Percentiles rank a stretch among this genome's conserved stretches.
These are phyloP conservation scores for Cherax destructor DNA, from an alignment of 1,140 invertebrate genomes.

Conservation along the genomic window DNA sequence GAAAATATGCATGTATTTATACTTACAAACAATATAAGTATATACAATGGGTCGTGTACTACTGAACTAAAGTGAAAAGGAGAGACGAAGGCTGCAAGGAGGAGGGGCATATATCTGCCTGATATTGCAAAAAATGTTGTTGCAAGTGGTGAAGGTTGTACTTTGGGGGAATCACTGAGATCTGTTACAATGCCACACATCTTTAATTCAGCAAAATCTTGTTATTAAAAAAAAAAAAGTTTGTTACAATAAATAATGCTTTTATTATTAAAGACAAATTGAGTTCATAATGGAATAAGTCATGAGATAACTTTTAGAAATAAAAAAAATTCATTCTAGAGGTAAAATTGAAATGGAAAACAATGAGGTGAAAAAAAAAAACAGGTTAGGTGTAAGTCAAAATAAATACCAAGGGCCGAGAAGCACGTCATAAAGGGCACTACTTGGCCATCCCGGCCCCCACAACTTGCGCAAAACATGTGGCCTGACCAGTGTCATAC, in stretches of 20 bases:
- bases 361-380: not conserved
- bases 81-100: not conserved
- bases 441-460: not conserved
- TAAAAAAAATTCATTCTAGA: not conserved
- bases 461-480: not conserved
- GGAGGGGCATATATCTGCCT: conserved; percentile 18
- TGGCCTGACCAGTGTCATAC: not conserved
- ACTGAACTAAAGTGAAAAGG: conserved; percentile 34
- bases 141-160: conserved; percentile 56
- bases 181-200: conserved; percentile 64
- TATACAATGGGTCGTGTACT: conserved; percentile 59
- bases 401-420: not conserved
- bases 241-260: conserved; percentile 30
- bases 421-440: not conserved
- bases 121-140: conserved; percentile 20
- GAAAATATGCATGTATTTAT: conserved; percentile 69
- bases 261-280: not conserved
- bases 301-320: not conserved
- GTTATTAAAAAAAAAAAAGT: conserved; percentile 5
- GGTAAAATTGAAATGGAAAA: not conserved
- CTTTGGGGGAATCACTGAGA: conserved; percentile 65
- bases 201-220: conserved; percentile 48
- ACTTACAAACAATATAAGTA: conserved; percentile 64
- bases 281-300: not conserved
- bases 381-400: not conserved